Evolutionary conservation across 1,140 invertebrate species (phyloP).

Genomic region (Drosophila jambulina): DNA sequence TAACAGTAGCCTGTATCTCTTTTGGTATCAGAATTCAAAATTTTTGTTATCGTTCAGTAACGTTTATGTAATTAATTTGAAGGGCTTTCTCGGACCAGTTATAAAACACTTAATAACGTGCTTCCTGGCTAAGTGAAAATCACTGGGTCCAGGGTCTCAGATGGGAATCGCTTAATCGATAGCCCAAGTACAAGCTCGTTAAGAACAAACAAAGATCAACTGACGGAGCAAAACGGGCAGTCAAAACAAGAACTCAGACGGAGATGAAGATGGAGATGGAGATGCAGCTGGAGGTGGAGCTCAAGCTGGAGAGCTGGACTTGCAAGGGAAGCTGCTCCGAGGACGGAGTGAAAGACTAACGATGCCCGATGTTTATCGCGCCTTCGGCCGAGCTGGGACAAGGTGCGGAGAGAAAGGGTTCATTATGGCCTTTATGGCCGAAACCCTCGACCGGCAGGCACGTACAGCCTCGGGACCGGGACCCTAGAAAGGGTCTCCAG

Average conservation of each 20-base stretch:
- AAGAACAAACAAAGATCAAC: slow-evolving; percentile 55
- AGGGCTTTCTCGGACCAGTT: slow-evolving; percentile 30
- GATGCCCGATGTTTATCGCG: slow-evolving; percentile 77
- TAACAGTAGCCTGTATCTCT: background rate
- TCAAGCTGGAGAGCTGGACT: slow-evolving; percentile 12
- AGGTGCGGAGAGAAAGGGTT: slow-evolving; percentile 72
- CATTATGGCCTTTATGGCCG: slow-evolving; percentile 73
- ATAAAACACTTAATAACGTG: slow-evolving; percentile 59
- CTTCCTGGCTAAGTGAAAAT: slow-evolving; percentile 57
- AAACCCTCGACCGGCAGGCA: slow-evolving; percentile 59
- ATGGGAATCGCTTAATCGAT: slow-evolving; percentile 73
- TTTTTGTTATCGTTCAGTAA: background rate
- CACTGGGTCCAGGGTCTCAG: slow-evolving; percentile 28
- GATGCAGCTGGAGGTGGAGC: slow-evolving; percentile 27
- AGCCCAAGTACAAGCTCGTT: slow-evolving; percentile 68
- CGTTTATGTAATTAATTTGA: slow-evolving; percentile 41
- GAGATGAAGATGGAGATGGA: slow-evolving; percentile 32
- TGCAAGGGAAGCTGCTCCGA: slow-evolving; percentile 22
- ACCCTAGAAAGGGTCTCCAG: slow-evolving; percentile 46
- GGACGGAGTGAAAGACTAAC: slow-evolving; percentile 63
- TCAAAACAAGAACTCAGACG: slow-evolving; percentile 60
- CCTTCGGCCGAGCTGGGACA: slow-evolving; percentile 22
- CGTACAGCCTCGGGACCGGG: slow-evolving; percentile 41
- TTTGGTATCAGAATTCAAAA: background rate
- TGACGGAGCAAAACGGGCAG: slow-evolving; percentile 61